phyloP scores from a whole-genome alignment of 2,797 vertebrate genomes.

The Chelmon rostratus region DNA sequence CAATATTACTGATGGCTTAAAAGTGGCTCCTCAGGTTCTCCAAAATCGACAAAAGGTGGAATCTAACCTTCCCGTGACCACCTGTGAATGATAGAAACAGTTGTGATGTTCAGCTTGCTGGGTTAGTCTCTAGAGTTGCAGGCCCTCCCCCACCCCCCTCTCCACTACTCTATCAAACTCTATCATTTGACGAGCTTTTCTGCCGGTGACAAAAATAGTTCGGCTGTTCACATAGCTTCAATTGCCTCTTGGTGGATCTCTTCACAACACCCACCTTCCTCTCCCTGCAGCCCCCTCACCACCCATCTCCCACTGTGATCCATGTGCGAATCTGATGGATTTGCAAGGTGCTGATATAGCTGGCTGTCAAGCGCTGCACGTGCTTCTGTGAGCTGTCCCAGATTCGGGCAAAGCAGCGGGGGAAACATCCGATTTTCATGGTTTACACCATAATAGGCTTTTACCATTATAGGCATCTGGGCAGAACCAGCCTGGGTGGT shows the following conservation, averaged over 20 bases:
- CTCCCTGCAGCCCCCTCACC: conserved; percentile 6
- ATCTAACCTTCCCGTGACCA: conserved; percentile 5
- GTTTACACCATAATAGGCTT: conserved; percentile 48
- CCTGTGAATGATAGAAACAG: conserved; percentile 28
- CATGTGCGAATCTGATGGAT: conserved; percentile 58
- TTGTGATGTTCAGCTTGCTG: not conserved
- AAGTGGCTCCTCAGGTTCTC: not conserved
- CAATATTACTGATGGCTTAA: not conserved
- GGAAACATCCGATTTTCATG: conserved; percentile 40
- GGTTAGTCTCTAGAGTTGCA: conserved; percentile 8
- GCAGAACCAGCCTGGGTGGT: conserved; percentile 23
- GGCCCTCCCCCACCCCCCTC: too few species aligned
- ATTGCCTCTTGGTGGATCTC: not conserved
- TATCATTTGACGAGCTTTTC: not conserved
- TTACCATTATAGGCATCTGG: conserved; percentile 19
- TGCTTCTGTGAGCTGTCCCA: conserved; percentile 55
- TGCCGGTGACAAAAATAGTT: not conserved
- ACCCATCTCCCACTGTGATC: conserved; percentile 34
- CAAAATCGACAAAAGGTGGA: not conserved
- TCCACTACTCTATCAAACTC: too few species aligned
- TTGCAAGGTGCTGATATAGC: conserved; percentile 50
- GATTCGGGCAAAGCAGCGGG: conserved; percentile 17
- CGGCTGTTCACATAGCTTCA: not conserved
- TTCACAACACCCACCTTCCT: conserved; percentile 25
- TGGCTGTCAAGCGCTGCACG: conserved; percentile 38